Evolutionary conservation across 2,888 invertebrate genomes (phyloP).

Genomic region (Rhagonycha lutea): DNA sequence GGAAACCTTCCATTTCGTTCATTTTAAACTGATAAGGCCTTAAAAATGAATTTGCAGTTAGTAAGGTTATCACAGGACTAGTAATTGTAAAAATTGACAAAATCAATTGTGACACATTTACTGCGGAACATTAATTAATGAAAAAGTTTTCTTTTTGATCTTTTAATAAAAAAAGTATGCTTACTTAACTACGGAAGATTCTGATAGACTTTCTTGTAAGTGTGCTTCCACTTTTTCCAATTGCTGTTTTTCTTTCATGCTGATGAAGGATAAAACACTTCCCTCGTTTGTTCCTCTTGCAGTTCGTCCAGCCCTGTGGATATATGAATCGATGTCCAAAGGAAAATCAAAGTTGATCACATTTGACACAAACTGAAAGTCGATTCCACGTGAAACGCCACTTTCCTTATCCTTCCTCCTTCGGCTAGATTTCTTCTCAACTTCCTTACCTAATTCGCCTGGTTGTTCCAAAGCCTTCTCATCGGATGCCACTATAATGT

Average conservation of each 20-base stretch:
- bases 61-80: background rate
- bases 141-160: no score
- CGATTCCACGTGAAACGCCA: conserved; percentile 95
- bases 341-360: conserved; percentile 99
- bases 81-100: background rate
- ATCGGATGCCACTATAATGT: conserved; percentile 96
- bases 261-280: conserved; percentile 87
- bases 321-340: conserved; percentile 82
- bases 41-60: conserved; percentile 38
- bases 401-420: conserved; percentile 85
- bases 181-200: conserved; percentile 67
- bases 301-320: conserved; percentile 94
- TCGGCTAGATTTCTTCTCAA: conserved; percentile 56
- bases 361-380: conserved; percentile 96
- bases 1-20: conserved; percentile 94
- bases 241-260: conserved; percentile 73
- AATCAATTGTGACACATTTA: no score
- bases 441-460: conserved; percentile 56
- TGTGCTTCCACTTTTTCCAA: conserved; percentile 78
- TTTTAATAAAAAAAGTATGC: no score
- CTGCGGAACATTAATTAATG: no score
- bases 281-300: conserved; percentile 87
- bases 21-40: conserved; percentile 92
- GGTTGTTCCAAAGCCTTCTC: conserved; percentile 83
- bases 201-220: conserved; percentile 68